A percentile compares a stretch with the other conserved stretches of the same genome.
phyloP scores from a whole-genome alignment of 2,888 invertebrate species.

The Rhagonycha fulva region DNA sequence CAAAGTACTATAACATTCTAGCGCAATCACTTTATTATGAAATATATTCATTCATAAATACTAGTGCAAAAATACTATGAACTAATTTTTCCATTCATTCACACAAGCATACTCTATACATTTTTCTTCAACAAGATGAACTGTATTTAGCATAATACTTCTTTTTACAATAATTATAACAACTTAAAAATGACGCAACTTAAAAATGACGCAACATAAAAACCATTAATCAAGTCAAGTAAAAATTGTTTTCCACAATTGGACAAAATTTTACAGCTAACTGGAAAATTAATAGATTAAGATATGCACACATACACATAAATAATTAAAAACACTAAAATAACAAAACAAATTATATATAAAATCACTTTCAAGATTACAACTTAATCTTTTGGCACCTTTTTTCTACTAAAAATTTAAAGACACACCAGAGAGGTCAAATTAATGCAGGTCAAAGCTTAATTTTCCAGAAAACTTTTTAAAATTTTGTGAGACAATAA shows the following conservation, averaged over 20 bases:
- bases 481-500: background rate
- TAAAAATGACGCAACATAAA: conserved; percentile 10
- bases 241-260: background rate
- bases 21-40: conserved; percentile 49
- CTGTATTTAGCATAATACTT: conserved; percentile 33
- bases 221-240: background rate
- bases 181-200: conserved; percentile 7
- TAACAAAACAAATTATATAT: background rate
- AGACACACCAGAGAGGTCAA: background rate
- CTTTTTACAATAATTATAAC: conserved; percentile 3
- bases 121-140: conserved; percentile 35
- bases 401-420: background rate
- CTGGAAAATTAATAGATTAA: background rate
- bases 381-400: background rate
- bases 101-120: conserved; percentile 41
- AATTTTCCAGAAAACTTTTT: conserved; percentile 23
- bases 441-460: background rate
- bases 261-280: background rate
- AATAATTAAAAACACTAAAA: background rate
- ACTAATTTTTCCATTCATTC: conserved; percentile 43
- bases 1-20: conserved; percentile 41
- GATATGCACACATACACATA: background rate
- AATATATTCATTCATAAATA: conserved; percentile 51
- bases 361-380: background rate
- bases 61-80: conserved; percentile 57